Evolutionary conservation across 2,113 vertebrate species (phyloP).

Genomic region (Loxodonta africana): DNA sequence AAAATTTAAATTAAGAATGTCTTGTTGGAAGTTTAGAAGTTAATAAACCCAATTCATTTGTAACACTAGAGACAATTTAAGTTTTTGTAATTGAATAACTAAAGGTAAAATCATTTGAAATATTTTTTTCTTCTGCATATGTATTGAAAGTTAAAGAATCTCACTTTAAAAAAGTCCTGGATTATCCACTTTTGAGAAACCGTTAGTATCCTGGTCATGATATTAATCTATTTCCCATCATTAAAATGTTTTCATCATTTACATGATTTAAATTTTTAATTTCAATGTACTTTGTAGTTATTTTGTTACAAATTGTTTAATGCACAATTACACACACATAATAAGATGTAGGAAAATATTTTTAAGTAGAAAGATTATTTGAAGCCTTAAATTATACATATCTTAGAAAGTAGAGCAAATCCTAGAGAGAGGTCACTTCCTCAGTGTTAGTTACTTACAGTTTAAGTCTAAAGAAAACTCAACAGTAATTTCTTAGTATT

Average conservation of each 20-base stretch:
- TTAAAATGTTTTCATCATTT: neutral
- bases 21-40: slow-evolving; percentile 73
- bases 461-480: slow-evolving; percentile 49
- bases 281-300: neutral
- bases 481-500: slow-evolving; percentile 74
- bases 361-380: slow-evolving; percentile 56
- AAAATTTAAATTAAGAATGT: slow-evolving; percentile 65
- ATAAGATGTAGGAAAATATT: slow-evolving; percentile 4
- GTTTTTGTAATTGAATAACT: slow-evolving; percentile 63
- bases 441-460: slow-evolving; percentile 56
- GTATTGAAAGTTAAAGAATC: slow-evolving; percentile 60
- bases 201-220: neutral
- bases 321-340: slow-evolving; percentile 14
- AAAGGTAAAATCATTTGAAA: slow-evolving; percentile 54
- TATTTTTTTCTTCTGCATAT: neutral
- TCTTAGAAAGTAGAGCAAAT: neutral
- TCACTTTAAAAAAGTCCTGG: neutral
- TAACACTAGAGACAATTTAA: slow-evolving; percentile 61
- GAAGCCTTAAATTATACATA: slow-evolving; percentile 43
- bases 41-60: slow-evolving; percentile 72
- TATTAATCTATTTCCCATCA: neutral
- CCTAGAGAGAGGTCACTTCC: slow-evolving; percentile 57
- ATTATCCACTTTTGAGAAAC: slow-evolving; percentile 29
- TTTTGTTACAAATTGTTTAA: slow-evolving; percentile 52
- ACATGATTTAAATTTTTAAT: neutral